Percentiles rank a stretch among this genome's conserved stretches.
Evolutionary conservation across 2,888 invertebrate species (phyloP).

Genomic region (Thera britannica): DNA sequence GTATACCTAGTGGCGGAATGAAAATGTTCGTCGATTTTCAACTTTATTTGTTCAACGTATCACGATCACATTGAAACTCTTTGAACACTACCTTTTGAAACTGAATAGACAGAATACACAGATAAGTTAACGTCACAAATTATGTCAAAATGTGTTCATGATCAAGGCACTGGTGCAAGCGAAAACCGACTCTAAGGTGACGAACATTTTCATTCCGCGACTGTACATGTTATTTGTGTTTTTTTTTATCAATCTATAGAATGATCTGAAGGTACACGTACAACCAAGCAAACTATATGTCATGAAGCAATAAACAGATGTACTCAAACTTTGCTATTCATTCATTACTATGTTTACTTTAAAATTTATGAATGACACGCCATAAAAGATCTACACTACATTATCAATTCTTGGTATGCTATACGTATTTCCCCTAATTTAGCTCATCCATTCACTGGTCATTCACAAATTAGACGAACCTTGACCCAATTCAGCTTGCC

Average conservation of each 20-base stretch:
- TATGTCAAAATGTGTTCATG: no score
- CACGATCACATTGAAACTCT: no score
- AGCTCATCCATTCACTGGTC: conserved; percentile 52
- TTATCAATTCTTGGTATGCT: conserved; percentile 33
- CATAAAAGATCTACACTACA: conserved; percentile 24
- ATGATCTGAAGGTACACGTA: neutral
- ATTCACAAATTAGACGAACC: conserved; percentile 66
- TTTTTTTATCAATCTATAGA: neutral
- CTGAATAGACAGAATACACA: no score
- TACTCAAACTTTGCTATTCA: conserved; percentile 28
- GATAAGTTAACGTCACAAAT: no score
- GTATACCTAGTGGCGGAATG: no score
- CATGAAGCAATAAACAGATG: conserved; percentile 20
- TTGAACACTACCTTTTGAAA: no score
- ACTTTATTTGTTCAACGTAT: no score
- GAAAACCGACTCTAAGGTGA: no score
- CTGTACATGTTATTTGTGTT: no score
- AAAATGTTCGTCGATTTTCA: no score
- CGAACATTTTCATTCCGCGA: no score
- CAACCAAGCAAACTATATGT: neutral
- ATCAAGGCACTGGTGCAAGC: no score
- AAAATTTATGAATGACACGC: conserved; percentile 17
- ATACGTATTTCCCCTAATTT: conserved; percentile 56
- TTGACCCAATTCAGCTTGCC: conserved; percentile 75
- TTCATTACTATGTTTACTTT: conserved; percentile 32